These are phyloP conservation scores for Apoda limacodes DNA, from an alignment of 2,888 invertebrate genomes.

Conservation along the genomic window DNA sequence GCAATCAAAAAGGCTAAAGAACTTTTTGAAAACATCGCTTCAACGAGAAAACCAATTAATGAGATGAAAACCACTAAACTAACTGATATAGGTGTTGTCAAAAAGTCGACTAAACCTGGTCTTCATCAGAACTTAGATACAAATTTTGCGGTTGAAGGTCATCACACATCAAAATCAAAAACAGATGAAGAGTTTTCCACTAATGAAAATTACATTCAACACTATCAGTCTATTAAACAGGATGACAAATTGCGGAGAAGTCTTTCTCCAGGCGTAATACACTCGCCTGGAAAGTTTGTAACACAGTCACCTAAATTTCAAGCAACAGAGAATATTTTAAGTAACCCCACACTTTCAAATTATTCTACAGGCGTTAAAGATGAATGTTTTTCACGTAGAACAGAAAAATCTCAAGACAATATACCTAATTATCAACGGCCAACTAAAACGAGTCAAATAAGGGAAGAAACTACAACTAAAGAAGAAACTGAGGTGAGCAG, in stretches of 20 bases:
- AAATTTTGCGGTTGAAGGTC: too few relatives aligned
- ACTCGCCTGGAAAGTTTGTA: slow-evolving; percentile 34
- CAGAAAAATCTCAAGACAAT: slow-evolving; percentile 31
- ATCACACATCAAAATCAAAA: too few relatives aligned
- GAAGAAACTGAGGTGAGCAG: slow-evolving; percentile 57
- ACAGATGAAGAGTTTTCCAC: too few relatives aligned
- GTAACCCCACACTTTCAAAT: slow-evolving; percentile 6
- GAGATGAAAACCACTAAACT: slow-evolving; percentile 44
- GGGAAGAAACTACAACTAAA: slow-evolving; percentile 38
- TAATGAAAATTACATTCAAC: too few relatives aligned
- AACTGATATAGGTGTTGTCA: slow-evolving; percentile 59
- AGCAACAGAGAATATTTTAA: slow-evolving; percentile 27
- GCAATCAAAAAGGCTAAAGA: slow-evolving; percentile 79
- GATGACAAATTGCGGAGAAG: slow-evolving; percentile 33
- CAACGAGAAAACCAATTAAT: slow-evolving; percentile 34
- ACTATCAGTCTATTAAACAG: too few relatives aligned
- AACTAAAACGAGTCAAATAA: slow-evolving; percentile 49
- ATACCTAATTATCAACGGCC: slow-evolving; percentile 46
- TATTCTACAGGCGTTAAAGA: too few relatives aligned
- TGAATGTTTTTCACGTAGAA: too few relatives aligned
- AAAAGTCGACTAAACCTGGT: slow-evolving; percentile 40
- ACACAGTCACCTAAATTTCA: slow-evolving; percentile 36
- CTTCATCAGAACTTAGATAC: too few relatives aligned
- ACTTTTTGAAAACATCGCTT: slow-evolving; percentile 75
- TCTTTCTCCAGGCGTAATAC: slow-evolving; percentile 28